Base-by-base conservation (phyloP, 1,140 invertebrate genomes). In the Brachionus calyciflorus region DNA sequence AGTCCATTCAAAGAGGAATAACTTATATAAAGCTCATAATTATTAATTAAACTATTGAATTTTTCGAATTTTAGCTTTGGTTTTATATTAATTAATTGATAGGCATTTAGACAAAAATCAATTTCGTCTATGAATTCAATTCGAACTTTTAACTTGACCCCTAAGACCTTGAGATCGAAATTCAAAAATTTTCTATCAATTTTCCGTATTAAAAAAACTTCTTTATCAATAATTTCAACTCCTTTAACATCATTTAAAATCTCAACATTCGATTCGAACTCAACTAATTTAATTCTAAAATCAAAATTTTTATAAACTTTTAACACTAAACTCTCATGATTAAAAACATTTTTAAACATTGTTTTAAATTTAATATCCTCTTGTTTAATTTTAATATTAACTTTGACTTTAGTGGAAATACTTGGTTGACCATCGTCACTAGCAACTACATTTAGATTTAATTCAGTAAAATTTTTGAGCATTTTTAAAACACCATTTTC, bases 361-460 rank as follows among this genome's bases (percentile, higher is more conserved):
- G 55, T 37, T n/a, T 19, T 17, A 60, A 60, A 60, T 9, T 40
- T 37, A 37, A 33, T 37, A 5, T 33, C 9, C 6, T 60, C 37
- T 33, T 6, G 30, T n/a, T 2, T 12, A 60, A 37, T 60, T 10
- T 17, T 33, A 19, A 60, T 60, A 17, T 60, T 48, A 17, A 70
- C 65, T 17, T 51, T 24, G 5, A 40, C 14, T n/a, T 10, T 48
- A 28, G 65, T 46, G 65, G 26, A 33, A n/a, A 70, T 7, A 26
- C 44, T 51, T 1, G 65, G 65, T 30, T n/a, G n/a, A 48, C 65
- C 65, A 17, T 28, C 28, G 65, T 70, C 65, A 17, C n/a, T 30
- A 26, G 65, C 65, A 26, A 70, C 9, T 21, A 70, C 65, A 51
- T 46, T 19, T 19, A 70, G 46, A n/a, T 17, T 46, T 33, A 70